These are phyloP conservation scores for Leptopilina syphax DNA, from an alignment of 2,888 invertebrate genomes.

Conservation along the genomic window DNA sequence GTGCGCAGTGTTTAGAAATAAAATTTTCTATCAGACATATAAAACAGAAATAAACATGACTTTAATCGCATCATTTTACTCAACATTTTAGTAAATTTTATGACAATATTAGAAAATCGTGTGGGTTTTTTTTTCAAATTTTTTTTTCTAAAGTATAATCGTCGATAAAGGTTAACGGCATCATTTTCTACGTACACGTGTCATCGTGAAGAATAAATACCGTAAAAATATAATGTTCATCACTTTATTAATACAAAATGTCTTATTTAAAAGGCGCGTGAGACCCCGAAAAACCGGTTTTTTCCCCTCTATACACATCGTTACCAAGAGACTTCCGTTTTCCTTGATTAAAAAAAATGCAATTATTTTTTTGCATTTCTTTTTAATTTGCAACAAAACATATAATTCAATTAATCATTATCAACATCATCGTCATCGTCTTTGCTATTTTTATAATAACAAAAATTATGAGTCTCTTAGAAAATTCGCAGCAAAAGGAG, in stretches of 20 bases:
- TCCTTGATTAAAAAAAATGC: not conserved
- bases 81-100: not conserved
- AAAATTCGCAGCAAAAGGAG: too few relatives aligned
- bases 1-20: too few relatives aligned
- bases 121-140: not conserved
- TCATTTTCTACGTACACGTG: not conserved
- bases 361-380: too few relatives aligned
- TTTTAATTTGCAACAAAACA: too few relatives aligned
- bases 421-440: too few relatives aligned
- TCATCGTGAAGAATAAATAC: conserved; percentile 11
- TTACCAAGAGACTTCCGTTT: conserved; percentile 4
- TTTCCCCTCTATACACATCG: not conserved
- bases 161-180: conserved; percentile 7
- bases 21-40: too few relatives aligned
- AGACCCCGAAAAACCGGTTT: conserved; percentile 9
- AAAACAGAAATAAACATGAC: too few relatives aligned
- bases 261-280: not conserved
- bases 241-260: conserved; percentile 2
- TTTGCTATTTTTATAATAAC: too few relatives aligned
- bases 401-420: too few relatives aligned
- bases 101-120: not conserved
- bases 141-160: not conserved
- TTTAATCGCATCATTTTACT: too few relatives aligned
- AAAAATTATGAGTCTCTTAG: too few relatives aligned
- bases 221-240: not conserved